These are phyloP conservation scores for Tetramorium alpestre DNA, from an alignment of 1,140 invertebrate genomes.

Conservation along the genomic window DNA sequence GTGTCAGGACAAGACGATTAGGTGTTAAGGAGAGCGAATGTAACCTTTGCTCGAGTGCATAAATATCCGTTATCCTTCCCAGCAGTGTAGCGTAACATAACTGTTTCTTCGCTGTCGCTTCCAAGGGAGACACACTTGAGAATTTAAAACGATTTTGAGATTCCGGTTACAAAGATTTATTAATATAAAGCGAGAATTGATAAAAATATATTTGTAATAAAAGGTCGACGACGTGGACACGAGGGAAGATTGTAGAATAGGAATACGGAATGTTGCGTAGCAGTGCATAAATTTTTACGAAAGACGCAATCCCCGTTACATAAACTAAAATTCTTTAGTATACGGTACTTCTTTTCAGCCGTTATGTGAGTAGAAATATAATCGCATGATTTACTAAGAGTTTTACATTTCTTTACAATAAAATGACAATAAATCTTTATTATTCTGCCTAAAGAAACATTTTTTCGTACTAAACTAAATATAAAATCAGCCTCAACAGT, in stretches of 20 bases:
- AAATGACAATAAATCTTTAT: neutral
- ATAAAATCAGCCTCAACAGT: neutral
- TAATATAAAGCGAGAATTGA: neutral
- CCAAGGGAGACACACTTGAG: neutral
- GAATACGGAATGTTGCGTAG: conserved; percentile 1
- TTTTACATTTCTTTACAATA: neutral
- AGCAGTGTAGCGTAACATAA: neutral
- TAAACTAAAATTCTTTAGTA: conserved; percentile 13
- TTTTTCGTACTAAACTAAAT: neutral
- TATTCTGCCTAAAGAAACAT: neutral
- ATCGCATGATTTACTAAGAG: neutral
- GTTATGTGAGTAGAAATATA: neutral
- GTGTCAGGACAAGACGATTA: conserved; percentile 60
- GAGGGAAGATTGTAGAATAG: neutral
- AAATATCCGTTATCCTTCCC: conserved; percentile 62
- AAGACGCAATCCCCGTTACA: neutral
- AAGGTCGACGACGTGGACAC: neutral
- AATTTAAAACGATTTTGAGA: neutral
- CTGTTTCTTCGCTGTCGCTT: neutral
- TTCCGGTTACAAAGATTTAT: neutral
- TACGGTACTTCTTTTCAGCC: neutral
- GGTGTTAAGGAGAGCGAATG: conserved; percentile 65
- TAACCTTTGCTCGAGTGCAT: conserved; percentile 63
- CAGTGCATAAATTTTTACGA: conserved; percentile 11
- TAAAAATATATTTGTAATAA: neutral